Percentiles rank a stretch among this genome's conserved stretches.
These are phyloP conservation scores for Halocynthia aurantium DNA, from an alignment of 23 tunicate genomes.

Conservation along the genomic window DNA sequence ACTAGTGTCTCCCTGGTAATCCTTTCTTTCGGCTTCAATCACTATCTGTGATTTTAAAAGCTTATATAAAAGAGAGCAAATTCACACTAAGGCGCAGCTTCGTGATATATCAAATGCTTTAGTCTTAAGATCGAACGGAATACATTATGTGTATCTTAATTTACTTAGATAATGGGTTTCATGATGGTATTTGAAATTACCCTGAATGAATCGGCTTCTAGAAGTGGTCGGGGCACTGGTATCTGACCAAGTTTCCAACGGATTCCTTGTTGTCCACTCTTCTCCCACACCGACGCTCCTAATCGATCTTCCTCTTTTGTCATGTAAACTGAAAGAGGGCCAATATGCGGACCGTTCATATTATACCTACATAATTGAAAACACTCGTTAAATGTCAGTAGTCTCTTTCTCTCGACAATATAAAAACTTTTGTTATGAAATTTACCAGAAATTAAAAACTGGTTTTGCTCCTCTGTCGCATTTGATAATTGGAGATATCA, in stretches of 20 bases:
- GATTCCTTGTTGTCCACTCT: slow-evolving; percentile 46
- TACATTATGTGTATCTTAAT: neutral
- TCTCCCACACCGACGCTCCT: slow-evolving; percentile 38
- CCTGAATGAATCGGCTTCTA: neutral
- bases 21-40: slow-evolving; percentile 63
- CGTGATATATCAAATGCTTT: too few relatives aligned
- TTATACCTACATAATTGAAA: slow-evolving; percentile 48
- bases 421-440: neutral
- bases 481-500: slow-evolving; percentile 55
- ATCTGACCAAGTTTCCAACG: slow-evolving; percentile 51
- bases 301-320: slow-evolving; percentile 5
- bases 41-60: slow-evolving; percentile 29
- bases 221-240: slow-evolving; percentile 13
- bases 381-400: neutral
- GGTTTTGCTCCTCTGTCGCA: slow-evolving; percentile 43
- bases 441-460: slow-evolving; percentile 68
- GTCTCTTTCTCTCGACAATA: neutral
- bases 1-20: slow-evolving; percentile 64
- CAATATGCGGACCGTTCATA: slow-evolving; percentile 63
- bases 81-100: neutral
- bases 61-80: neutral
- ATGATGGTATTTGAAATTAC: neutral
- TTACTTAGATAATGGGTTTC: neutral
- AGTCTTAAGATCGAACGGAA: neutral
- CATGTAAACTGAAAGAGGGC: slow-evolving; percentile 50